Evolutionary conservation across 1,140 invertebrate species (phyloP).

Genomic region (Megalopta genalis): DNA sequence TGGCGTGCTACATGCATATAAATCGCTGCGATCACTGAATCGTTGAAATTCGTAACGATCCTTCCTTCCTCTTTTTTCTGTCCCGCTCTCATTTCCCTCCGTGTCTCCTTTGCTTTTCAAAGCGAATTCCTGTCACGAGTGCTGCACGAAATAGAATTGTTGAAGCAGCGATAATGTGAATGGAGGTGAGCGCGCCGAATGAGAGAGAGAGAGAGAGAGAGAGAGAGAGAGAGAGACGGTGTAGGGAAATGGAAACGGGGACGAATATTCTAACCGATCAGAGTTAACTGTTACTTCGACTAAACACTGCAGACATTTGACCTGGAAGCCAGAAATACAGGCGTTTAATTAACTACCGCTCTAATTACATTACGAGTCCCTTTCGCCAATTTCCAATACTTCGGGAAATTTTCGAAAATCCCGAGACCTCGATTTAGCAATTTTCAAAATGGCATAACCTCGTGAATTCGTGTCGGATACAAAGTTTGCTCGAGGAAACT

Average conservation of each 20-base stretch:
- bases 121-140: slow-evolving; percentile 38
- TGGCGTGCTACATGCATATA: slow-evolving; percentile 37
- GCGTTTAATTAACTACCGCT: neutral
- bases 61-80: neutral
- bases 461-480: too few species aligned
- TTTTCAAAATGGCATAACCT: too few species aligned
- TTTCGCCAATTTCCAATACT: neutral
- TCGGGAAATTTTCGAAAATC: too few species aligned
- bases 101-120: slow-evolving; percentile 11
- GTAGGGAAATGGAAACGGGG: neutral
- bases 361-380: neutral
- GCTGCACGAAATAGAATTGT: slow-evolving; percentile 34
- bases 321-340: neutral
- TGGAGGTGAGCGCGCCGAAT: neutral
- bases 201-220: neutral
- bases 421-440: too few species aligned
- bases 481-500: too few species aligned
- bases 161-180: slow-evolving; percentile 27
- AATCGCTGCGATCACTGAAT: slow-evolving; percentile 41
- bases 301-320: neutral
- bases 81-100: neutral
- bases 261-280: neutral
- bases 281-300: neutral
- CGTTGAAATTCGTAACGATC: slow-evolving; percentile 47
- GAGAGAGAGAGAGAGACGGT: too few species aligned